phyloP scores from a whole-genome alignment of 2,113 vertebrate species.

The Platichthys flesus region DNA sequence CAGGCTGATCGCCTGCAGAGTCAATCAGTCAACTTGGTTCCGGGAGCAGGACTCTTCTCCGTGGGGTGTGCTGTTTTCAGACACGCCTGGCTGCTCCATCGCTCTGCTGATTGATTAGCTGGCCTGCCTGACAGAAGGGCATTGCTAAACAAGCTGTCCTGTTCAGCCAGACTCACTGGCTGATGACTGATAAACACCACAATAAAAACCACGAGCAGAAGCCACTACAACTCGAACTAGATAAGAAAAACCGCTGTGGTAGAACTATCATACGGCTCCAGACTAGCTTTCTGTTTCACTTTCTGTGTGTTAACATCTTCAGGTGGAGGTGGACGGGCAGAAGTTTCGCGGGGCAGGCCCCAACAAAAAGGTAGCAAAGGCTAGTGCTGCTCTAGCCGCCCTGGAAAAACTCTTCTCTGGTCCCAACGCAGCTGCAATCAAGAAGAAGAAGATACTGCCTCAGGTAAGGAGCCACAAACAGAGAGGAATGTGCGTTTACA shows the following conservation, averaged over 20 bases:
- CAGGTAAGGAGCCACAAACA: constrained; percentile 82
- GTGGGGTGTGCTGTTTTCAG: constrained; percentile 68
- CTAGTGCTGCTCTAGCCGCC: constrained; percentile 96
- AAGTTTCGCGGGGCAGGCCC: constrained; percentile 98
- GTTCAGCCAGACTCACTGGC: constrained; percentile 9
- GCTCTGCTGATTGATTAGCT: constrained; percentile 77
- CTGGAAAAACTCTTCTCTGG: constrained; percentile 98
- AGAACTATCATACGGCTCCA: too few relatives aligned
- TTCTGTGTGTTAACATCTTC: neutral
- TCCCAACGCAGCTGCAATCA: constrained; percentile 95
- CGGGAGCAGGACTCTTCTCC: constrained; percentile 44
- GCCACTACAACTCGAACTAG: too few relatives aligned
- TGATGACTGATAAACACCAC: constrained; percentile 35
- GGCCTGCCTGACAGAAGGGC: constrained; percentile 66
- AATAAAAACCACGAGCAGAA: too few relatives aligned
- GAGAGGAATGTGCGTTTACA: constrained; percentile 1
- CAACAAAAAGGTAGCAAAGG: constrained; percentile 99
- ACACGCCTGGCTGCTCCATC: constrained; percentile 70
- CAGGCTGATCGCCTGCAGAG: constrained; percentile 40
- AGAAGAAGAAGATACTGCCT: constrained; percentile 97
- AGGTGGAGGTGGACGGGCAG: constrained; percentile 99
- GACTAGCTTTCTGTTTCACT: neutral
- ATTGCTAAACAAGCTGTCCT: constrained; percentile 66
- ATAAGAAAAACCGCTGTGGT: too few relatives aligned
- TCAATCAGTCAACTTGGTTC: constrained; percentile 63